Evolutionary conservation across 2,113 vertebrate species (phyloP), one percentile per base, ranked within the genome.

Genomic region (Athene noctua): DNA sequence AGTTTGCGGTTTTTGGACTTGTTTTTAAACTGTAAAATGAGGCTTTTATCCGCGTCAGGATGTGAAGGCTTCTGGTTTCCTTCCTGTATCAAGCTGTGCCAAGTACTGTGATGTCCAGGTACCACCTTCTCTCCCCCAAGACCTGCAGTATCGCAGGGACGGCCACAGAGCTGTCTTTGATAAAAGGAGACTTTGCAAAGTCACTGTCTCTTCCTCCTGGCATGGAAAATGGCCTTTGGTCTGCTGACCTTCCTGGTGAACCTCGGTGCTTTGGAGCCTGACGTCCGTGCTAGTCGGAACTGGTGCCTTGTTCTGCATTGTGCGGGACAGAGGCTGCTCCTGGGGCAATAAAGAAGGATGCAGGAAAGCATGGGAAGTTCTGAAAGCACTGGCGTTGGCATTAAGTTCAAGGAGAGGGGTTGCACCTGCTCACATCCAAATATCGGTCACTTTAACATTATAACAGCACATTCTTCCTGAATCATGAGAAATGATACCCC

Each of bases 361-460:
- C 23, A 29, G 59, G 49, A 42, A 26, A 80, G 34, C 34, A 30
- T 0, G 8, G 23, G 49, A 74, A 8, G 49, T 54, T 77, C 58
- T 23, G 18, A 27, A 67, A 79, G 23, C 0, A 3, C 21, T 65
- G 40, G 11, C 4, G 0, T 5, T 66, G 44, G 34, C 30, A 9
- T 68, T 11, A 49, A 16, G 49, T 67, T 94, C 6, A 22, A 80
- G 52, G 42, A 80, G 40, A 59, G 9, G 47, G 8, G 5, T 27
- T 80, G 34, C 21, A 58, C 30, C 40, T 91, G 52, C 38, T 80
- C 8, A 7, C 15, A 26, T n/a, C 22, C 11, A 36, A 57, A 13
- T 47, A 15, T 11, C 0, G 0, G 16, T 58, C 16, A 9, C 22
- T n/a, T n/a, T 34, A 57, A 21, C 3, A 44, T 44, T 44, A 2